Percentiles rank a stretch among this genome's conserved stretches.
Conservation (phyloP, 2,113 vertebrate genomes). For the Hippocampus comes region DNA sequence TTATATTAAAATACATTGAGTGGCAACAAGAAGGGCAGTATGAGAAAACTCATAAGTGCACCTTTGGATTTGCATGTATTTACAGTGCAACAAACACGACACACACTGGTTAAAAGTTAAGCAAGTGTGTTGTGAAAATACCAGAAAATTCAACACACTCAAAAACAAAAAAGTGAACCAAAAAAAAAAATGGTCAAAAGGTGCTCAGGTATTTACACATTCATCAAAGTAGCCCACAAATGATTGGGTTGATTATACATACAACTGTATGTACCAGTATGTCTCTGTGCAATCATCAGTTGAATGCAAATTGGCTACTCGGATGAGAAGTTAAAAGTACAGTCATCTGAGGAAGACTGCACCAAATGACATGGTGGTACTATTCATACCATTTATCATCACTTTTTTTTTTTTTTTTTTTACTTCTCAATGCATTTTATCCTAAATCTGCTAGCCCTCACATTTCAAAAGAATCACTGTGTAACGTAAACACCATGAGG, state of each 20-base stretch:
- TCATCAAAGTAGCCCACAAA: slow-evolving; percentile 73
- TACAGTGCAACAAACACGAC: slow-evolving; percentile 69
- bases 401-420: slow-evolving; percentile 1
- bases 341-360: slow-evolving; percentile 97
- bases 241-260: slow-evolving; percentile 71
- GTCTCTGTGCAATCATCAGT: slow-evolving; percentile 8
- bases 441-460: slow-evolving; percentile 53
- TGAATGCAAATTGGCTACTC: slow-evolving; percentile 15
- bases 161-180: slow-evolving; percentile 53
- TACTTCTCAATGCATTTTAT: slow-evolving; percentile 15
- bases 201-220: slow-evolving; percentile 73
- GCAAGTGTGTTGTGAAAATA: slow-evolving; percentile 75
- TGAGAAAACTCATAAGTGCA: slow-evolving; percentile 58
- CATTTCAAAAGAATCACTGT: slow-evolving; percentile 79
- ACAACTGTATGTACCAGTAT: slow-evolving; percentile 5
- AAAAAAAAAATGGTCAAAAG: slow-evolving; percentile 25
- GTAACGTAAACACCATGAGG: slow-evolving; percentile 92
- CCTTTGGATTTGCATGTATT: slow-evolving; percentile 72
- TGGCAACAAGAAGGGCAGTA: slow-evolving; percentile 72
- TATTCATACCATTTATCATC: slow-evolving; percentile 35
- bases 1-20: slow-evolving; percentile 78
- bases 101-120: slow-evolving; percentile 71
- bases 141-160: slow-evolving; percentile 68
- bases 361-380: slow-evolving; percentile 76
- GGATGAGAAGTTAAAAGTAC: slow-evolving; percentile 83